phyloP scores from a whole-genome alignment of 1,140 invertebrate genomes.

The Drosophila azteca region DNA sequence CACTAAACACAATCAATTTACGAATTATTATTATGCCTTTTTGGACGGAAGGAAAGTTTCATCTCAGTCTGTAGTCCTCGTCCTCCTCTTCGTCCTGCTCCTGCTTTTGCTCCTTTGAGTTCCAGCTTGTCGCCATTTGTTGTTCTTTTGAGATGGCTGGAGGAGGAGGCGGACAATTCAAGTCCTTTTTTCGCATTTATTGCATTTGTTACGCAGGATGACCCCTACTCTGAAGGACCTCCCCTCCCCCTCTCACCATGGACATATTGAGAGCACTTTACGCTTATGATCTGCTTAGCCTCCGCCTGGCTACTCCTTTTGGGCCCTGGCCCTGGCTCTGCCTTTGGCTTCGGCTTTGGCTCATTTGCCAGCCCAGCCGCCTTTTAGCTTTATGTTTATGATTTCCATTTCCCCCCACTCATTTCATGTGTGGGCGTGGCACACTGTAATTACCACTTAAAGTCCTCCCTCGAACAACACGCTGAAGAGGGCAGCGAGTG shows the following conservation, averaged over 20 bases:
- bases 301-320: background rate
- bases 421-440: conserved; percentile 64
- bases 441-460: conserved; percentile 79
- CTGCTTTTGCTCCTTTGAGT: background rate
- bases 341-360: conserved; percentile 41
- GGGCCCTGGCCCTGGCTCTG: background rate
- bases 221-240: conserved; percentile 1
- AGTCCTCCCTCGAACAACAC: conserved; percentile 41
- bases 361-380: conserved; percentile 60
- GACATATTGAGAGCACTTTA: conserved; percentile 56
- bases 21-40: conserved; percentile 78
- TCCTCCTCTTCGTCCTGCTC: background rate
- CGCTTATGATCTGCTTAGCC: conserved; percentile 72
- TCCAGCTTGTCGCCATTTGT: conserved; percentile 67
- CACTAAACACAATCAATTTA: conserved; percentile 82
- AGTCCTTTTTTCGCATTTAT: conserved; percentile 73
- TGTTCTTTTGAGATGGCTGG: conserved; percentile 12
- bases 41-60: conserved; percentile 33
- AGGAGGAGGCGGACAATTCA: background rate
- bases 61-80: background rate
- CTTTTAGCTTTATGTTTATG: conserved; percentile 80
- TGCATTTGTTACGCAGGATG: conserved; percentile 75
- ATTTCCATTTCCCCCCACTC: conserved; percentile 67
- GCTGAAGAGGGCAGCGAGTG: conserved; percentile 2
- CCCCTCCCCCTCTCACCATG: background rate